phyloP scores from a whole-genome alignment of 2,113 vertebrate genomes.

The Propithecus coquereli region DNA sequence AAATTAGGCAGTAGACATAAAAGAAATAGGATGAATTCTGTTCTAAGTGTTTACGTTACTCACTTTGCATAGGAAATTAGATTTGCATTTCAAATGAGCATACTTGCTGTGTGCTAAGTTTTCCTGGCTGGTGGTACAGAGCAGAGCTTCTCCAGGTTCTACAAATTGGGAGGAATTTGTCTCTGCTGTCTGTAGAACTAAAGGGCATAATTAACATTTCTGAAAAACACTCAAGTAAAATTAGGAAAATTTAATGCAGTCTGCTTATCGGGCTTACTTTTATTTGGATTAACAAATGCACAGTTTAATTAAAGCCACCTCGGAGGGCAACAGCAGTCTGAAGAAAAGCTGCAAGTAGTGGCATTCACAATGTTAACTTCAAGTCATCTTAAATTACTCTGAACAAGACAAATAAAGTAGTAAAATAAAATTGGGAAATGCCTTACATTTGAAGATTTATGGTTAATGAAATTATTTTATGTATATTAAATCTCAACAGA shows the following conservation, averaged over 20 bases:
- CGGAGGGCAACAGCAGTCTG: not conserved
- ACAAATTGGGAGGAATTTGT: conserved; percentile 7
- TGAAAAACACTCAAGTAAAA: conserved; percentile 42
- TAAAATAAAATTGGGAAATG: conserved; percentile 10
- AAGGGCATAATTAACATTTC: not conserved
- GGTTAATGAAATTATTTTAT: not conserved
- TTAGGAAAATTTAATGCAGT: not conserved
- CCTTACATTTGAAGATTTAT: not conserved
- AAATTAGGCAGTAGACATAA: not conserved
- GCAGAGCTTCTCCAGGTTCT: conserved; percentile 1
- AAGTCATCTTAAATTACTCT: not conserved
- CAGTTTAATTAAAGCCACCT: not conserved
- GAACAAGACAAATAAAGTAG: not conserved
- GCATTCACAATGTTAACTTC: not conserved
- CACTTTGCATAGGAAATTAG: conserved; percentile 25
- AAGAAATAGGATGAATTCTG: not conserved
- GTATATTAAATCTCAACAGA: conserved; percentile 8
- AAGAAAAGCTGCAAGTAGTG: not conserved
- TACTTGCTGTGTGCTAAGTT: not conserved
- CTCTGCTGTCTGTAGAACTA: conserved; percentile 21
- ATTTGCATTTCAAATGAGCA: conserved; percentile 9
- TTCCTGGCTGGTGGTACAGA: not conserved
- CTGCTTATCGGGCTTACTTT: not conserved
- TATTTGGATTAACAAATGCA: not conserved
- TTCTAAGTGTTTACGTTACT: not conserved